phyloP scores from a whole-genome alignment of 2,888 invertebrate species.

The Bedellia somnulentella region DNA sequence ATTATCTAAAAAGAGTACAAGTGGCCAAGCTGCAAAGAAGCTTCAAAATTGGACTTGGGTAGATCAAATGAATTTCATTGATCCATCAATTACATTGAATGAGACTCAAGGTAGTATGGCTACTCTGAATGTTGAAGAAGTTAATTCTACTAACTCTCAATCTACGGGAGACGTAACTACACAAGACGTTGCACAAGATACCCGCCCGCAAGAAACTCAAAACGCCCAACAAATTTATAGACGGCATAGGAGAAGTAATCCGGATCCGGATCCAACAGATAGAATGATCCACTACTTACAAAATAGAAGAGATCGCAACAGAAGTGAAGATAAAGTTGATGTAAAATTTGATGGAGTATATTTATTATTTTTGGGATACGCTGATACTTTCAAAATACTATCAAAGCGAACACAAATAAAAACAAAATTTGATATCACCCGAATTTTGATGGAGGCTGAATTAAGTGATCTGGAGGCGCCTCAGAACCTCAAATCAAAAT shows the following conservation, averaged over 20 bases:
- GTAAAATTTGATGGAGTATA: background rate
- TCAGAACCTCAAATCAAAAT: too few species aligned
- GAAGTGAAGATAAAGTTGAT: too few species aligned
- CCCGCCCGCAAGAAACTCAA: background rate
- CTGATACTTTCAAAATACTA: background rate
- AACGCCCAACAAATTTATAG: background rate
- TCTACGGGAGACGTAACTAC: too few species aligned
- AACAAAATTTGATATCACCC: background rate
- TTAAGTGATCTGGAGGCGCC: background rate
- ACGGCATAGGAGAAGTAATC: background rate
- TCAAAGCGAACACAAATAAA: background rate
- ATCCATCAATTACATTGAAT: too few species aligned
- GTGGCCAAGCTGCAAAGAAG: too few species aligned
- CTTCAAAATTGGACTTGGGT: too few species aligned
- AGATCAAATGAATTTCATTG: too few species aligned
- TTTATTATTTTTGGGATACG: background rate
- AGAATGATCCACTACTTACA: background rate
- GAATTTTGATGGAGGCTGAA: background rate
- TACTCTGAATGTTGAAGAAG: too few species aligned
- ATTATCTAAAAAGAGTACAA: too few species aligned
- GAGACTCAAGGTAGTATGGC: too few species aligned
- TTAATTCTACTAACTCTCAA: too few species aligned
- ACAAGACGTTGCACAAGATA: too few species aligned
- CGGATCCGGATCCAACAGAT: background rate
- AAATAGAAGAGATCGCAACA: background rate